Evolutionary conservation across 92 coral and sea anemone species (phyloP).

Genomic region (Umimayanthus kanabou): DNA sequence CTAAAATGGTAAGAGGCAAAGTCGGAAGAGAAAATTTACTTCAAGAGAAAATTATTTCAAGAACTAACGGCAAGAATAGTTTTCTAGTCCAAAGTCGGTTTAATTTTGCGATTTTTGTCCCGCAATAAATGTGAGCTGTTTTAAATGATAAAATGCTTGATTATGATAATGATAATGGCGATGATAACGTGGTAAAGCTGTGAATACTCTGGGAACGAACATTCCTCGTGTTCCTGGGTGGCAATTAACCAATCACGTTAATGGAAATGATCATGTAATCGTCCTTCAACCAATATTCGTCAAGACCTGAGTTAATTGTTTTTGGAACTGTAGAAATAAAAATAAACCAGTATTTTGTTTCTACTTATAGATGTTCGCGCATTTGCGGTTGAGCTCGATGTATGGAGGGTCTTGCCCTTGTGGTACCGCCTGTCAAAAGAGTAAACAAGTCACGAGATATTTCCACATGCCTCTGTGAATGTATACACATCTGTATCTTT

Average conservation of each 20-base stretch:
- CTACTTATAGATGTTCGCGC: not conserved
- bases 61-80: too few species aligned
- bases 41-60: too few species aligned
- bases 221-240: not conserved
- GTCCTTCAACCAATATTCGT: not conserved
- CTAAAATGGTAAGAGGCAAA: too few species aligned
- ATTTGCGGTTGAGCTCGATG: not conserved
- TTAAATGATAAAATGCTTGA: too few species aligned
- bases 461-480: not conserved
- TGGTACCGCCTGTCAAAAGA: constrained; percentile 11
- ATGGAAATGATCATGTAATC: not conserved
- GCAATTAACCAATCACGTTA: constrained; percentile 8
- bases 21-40: not conserved
- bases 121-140: too few species aligned
- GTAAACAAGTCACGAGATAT: constrained; percentile 14
- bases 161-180: not conserved
- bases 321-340: not conserved
- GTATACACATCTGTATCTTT: not conserved
- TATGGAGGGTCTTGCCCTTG: constrained; percentile 8
- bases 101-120: too few species aligned
- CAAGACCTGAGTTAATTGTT: not conserved
- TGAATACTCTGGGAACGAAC: not conserved
- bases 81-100: too few species aligned
- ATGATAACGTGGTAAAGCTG: not conserved
- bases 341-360: not conserved